A percentile compares a stretch with the other conserved stretches of the same genome.
Evolutionary conservation across 2,888 invertebrate species (phyloP).

Genomic region (Eupsilia transversa): DNA sequence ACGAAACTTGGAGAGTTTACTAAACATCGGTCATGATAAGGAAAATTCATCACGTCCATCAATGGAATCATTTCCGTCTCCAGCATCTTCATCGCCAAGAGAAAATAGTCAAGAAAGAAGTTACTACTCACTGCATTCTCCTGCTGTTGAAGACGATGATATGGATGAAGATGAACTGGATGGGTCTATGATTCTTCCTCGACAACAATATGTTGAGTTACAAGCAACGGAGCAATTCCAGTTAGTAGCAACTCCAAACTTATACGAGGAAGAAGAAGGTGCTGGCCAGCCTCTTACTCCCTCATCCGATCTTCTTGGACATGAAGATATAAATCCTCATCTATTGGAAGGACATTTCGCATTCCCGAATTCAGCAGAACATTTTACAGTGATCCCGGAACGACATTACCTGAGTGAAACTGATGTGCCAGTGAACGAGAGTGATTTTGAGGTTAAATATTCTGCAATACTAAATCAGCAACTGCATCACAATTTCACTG

Average conservation of each 20-base stretch:
- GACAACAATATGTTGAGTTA: constrained; percentile 91
- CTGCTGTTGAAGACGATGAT: constrained; percentile 86
- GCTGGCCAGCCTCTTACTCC: constrained; percentile 89
- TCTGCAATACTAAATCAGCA: constrained; percentile 84
- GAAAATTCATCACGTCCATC: constrained; percentile 84
- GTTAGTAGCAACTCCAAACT: constrained; percentile 89
- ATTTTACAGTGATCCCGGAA: constrained; percentile 89
- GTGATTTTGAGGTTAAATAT: constrained; percentile 88
- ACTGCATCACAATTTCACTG: constrained; percentile 75
- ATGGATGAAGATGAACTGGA: constrained; percentile 87
- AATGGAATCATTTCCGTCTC: constrained; percentile 88
- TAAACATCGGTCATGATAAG: constrained; percentile 92
- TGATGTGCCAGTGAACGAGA: constrained; percentile 83
- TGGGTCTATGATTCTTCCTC: constrained; percentile 86
- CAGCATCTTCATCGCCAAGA: constrained; percentile 88
- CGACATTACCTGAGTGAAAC: constrained; percentile 84
- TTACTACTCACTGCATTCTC: constrained; percentile 86
- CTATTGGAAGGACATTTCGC: constrained; percentile 88
- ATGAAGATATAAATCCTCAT: constrained; percentile 88
- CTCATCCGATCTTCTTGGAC: constrained; percentile 86
- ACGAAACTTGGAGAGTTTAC: constrained; percentile 93
- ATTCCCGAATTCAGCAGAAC: constrained; percentile 87
- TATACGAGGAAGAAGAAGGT: constrained; percentile 92
- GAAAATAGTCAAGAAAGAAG: constrained; percentile 90
- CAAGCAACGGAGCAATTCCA: constrained; percentile 92